Evolutionary conservation across 2,113 vertebrate species (phyloP).

Genomic region (Neotragus pygmaeus): DNA sequence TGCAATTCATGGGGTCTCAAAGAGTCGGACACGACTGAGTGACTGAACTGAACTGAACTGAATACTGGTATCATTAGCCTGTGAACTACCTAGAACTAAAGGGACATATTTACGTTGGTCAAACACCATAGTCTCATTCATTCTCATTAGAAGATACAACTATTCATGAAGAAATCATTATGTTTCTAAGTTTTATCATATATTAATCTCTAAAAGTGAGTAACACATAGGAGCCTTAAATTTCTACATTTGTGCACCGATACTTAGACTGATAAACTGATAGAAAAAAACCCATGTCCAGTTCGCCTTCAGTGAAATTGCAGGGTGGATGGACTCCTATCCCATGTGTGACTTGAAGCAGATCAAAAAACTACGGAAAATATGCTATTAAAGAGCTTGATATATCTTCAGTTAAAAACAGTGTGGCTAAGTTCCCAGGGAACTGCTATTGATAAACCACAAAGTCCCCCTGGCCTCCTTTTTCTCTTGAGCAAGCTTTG

Average conservation of each 20-base stretch:
- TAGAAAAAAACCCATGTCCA: background rate
- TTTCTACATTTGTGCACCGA: background rate
- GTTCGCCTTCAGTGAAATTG: background rate
- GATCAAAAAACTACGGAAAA: background rate
- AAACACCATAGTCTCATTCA: background rate
- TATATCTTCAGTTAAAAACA: background rate
- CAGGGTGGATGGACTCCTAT: background rate
- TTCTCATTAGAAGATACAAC: background rate
- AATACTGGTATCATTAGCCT: background rate
- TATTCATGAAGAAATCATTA: background rate
- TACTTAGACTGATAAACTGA: background rate
- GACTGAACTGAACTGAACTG: too few relatives aligned
- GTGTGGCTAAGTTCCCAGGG: background rate
- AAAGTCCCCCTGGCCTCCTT: background rate
- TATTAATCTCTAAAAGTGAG: background rate
- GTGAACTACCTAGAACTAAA: background rate
- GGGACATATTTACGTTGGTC: background rate
- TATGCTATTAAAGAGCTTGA: background rate
- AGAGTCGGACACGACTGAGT: too few relatives aligned
- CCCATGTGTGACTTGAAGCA: background rate
- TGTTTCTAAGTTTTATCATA: background rate
- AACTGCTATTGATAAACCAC: background rate
- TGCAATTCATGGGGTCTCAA: too few relatives aligned
- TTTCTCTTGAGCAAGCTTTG: background rate
- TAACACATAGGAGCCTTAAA: background rate